These are phyloP conservation scores for Eilema griseolum DNA, from an alignment of 2,888 invertebrate species.

Conservation along the genomic window DNA sequence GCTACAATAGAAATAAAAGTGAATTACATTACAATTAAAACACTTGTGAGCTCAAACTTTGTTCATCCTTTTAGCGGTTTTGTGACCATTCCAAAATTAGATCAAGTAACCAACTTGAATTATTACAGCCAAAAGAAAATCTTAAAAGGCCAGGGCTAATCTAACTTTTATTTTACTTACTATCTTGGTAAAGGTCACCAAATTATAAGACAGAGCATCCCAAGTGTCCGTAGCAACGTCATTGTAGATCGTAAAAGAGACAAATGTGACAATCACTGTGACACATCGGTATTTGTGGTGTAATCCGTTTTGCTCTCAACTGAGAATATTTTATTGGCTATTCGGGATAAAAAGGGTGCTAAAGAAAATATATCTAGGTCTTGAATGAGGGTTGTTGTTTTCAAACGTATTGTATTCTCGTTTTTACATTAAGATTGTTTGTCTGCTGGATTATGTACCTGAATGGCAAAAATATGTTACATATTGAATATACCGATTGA, in stretches of 20 bases:
- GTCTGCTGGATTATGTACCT: too few relatives aligned
- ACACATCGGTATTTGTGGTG: constrained; percentile 55
- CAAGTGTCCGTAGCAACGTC: constrained; percentile 36
- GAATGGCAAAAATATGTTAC: too few relatives aligned
- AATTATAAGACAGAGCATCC: constrained; percentile 36
- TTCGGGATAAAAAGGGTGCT: constrained; percentile 33
- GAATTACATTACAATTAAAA: neutral
- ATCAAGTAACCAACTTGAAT: constrained; percentile 22
- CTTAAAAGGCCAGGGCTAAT: constrained; percentile 37
- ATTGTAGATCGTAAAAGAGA: constrained; percentile 65
- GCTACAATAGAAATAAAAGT: neutral
- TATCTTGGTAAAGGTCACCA: constrained; percentile 36
- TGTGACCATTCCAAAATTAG: constrained; percentile 15
- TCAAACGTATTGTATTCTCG: constrained; percentile 17
- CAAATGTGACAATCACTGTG: constrained; percentile 65
- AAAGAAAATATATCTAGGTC: constrained; percentile 47
- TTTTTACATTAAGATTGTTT: neutral
- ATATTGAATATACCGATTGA: too few relatives aligned
- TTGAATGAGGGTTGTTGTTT: constrained; percentile 37
- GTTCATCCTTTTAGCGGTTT: constrained; percentile 7
- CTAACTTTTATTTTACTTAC: constrained; percentile 33
- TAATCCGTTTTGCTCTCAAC: constrained; percentile 39
- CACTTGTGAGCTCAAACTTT: neutral
- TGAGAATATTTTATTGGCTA: constrained; percentile 33
- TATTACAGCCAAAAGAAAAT: constrained; percentile 31